Percentiles rank a stretch among this genome's conserved stretches.
phyloP scores from a whole-genome alignment of 2,797 vertebrate genomes.

The Premnoplex brunnescens region DNA sequence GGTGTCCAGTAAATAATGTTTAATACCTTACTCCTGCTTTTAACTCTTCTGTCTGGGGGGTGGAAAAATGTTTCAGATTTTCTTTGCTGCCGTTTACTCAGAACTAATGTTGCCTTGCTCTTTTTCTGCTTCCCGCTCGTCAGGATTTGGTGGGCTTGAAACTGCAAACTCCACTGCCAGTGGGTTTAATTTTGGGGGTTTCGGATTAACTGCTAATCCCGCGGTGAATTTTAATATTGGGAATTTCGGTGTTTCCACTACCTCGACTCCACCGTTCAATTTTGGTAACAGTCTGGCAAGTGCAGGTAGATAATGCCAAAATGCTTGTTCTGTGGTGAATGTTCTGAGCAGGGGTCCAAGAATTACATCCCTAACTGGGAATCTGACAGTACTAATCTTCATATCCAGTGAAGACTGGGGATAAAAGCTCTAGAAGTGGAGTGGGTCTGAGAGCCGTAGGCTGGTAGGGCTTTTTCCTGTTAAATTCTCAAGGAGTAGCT shows the following conservation, averaged over 20 bases:
- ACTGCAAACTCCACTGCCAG: conserved; percentile 88
- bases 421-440: background rate
- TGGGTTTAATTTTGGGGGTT: conserved; percentile 99
- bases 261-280: conserved; percentile 92
- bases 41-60: background rate
- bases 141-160: conserved; percentile 99
- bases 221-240: conserved; percentile 97
- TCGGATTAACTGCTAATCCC: conserved; percentile 93
- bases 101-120: conserved; percentile 79
- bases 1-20: background rate
- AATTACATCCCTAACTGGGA: conserved; percentile 45
- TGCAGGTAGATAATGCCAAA: conserved; percentile 86
- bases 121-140: conserved; percentile 82
- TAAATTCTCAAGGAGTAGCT: background rate
- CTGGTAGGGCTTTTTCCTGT: background rate
- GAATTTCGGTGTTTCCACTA: conserved; percentile 92
- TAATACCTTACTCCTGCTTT: background rate
- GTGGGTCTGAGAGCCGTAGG: background rate
- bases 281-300: conserved; percentile 97
- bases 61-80: background rate
- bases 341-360: conserved; percentile 77
- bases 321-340: conserved; percentile 47
- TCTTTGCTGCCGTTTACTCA: conserved; percentile 13
- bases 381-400: background rate
- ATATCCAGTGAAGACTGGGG: background rate